These are phyloP conservation scores for Thymelicus sylvestris DNA, from an alignment of 2,888 invertebrate genomes.

Conservation along the genomic window DNA sequence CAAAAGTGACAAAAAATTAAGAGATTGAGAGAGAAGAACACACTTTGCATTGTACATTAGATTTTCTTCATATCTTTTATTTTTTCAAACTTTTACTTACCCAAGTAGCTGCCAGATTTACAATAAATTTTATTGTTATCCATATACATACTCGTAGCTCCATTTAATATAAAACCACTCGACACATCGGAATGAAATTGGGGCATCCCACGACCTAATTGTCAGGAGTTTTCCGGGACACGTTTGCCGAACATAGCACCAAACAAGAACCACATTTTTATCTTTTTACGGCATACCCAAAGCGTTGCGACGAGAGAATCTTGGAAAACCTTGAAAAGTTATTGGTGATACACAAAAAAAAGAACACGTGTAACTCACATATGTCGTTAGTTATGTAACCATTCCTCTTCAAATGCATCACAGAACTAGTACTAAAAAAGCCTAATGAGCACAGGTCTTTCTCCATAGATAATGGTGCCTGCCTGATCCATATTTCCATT, in stretches of 20 bases:
- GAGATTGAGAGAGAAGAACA: no score
- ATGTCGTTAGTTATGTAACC: no score
- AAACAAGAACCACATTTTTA: neutral
- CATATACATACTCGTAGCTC: neutral
- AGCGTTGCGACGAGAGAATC: neutral
- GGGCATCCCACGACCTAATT: slow-evolving; percentile 27
- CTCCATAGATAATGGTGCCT: no score
- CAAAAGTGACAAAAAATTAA: no score
- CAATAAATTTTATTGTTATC: neutral
- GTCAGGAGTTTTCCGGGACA: slow-evolving; percentile 10
- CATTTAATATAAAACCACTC: slow-evolving; percentile 9
- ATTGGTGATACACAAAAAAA: neutral
- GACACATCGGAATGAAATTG: slow-evolving; percentile 11
- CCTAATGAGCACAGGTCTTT: no score
- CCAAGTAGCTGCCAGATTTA: neutral
- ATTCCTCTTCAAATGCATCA: no score
- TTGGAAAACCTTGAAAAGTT: neutral
- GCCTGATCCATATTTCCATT: no score
- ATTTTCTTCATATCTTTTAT: no score
- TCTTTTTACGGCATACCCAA: neutral
- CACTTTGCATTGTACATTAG: no score
- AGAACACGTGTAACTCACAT: no score
- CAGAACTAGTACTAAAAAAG: no score
- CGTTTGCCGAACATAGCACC: neutral
- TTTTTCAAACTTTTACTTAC: no score